Percentiles rank a stretch among this genome's conserved stretches.
These are phyloP conservation scores for Narcine bancroftii DNA, from an alignment of 2,113 vertebrate species.

Conservation along the genomic window DNA sequence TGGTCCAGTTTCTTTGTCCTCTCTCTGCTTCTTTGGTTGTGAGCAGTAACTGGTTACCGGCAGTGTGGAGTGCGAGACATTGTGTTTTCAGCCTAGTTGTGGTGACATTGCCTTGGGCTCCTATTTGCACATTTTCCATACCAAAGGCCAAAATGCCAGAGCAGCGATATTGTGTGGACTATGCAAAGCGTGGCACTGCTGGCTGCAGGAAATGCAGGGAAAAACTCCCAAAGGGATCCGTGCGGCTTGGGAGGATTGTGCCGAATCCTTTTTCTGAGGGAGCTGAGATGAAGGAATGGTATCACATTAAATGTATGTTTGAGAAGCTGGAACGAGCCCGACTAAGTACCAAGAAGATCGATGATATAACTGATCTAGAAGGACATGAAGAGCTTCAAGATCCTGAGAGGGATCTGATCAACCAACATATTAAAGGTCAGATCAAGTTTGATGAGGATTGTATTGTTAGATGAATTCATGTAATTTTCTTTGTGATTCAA, in stretches of 20 bases:
- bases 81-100: neutral
- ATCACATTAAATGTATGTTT: constrained; percentile 90
- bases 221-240: constrained; percentile 83
- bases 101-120: neutral
- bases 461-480: neutral
- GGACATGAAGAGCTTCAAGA: constrained; percentile 92
- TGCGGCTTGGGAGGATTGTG: constrained; percentile 86
- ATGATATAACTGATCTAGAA: constrained; percentile 89
- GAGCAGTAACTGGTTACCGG: neutral
- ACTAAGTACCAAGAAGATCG: constrained; percentile 90
- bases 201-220: constrained; percentile 98
- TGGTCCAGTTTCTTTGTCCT: neutral
- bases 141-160: constrained; percentile 68
- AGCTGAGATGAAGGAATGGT: constrained; percentile 97
- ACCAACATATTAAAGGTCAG: constrained; percentile 75
- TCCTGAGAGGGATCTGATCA: constrained; percentile 77
- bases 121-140: constrained; percentile 35
- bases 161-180: constrained; percentile 87
- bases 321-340: constrained; percentile 90
- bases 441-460: neutral
- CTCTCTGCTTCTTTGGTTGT: neutral
- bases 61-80: neutral
- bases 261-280: constrained; percentile 96
- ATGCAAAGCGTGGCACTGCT: constrained; percentile 86
- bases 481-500: neutral